Conservation (phyloP, 1,140 invertebrate genomes). For the Drosophila bipectinata region DNA sequence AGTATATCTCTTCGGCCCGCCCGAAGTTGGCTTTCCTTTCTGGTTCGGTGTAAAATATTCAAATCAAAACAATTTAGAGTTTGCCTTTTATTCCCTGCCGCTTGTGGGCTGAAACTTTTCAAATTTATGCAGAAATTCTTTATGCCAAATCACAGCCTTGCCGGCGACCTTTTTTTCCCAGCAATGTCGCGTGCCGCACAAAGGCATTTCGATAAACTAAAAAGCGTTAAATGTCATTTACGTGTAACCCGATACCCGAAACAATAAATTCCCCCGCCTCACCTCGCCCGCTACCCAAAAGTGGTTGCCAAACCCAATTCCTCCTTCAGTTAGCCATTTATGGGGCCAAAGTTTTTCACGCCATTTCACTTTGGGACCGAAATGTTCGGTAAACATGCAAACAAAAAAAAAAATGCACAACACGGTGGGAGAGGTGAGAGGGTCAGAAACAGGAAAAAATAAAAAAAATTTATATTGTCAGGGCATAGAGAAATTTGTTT, state of each 20-base stretch:
- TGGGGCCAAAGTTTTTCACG: constrained; percentile 76
- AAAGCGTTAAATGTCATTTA: constrained; percentile 82
- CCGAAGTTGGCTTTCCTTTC: too few relatives aligned
- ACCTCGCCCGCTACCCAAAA: neutral
- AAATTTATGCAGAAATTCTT: constrained; percentile 70
- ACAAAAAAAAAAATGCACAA: constrained; percentile 23
- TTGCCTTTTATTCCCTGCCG: constrained; percentile 24
- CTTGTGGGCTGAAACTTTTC: constrained; percentile 34
- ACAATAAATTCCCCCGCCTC: constrained; percentile 21
- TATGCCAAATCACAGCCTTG: constrained; percentile 32
- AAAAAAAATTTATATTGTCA: constrained; percentile 43
- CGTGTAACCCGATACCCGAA: constrained; percentile 62
- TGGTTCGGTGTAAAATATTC: constrained; percentile 16
- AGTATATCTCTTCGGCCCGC: too few relatives aligned
- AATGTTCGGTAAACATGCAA: constrained; percentile 77
- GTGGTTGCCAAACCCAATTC: neutral
- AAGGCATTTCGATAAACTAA: constrained; percentile 76
- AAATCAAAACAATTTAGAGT: constrained; percentile 36
- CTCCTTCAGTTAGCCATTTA: constrained; percentile 61
- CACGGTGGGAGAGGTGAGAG: neutral
- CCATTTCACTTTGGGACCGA: constrained; percentile 71
- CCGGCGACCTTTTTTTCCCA: constrained; percentile 59
- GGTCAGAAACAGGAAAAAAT: constrained; percentile 20
- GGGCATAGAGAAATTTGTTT: constrained; percentile 51
- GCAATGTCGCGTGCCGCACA: constrained; percentile 57